phyloP scores from a whole-genome alignment of 2,888 invertebrate species.

The Nemapogon koenigi region DNA sequence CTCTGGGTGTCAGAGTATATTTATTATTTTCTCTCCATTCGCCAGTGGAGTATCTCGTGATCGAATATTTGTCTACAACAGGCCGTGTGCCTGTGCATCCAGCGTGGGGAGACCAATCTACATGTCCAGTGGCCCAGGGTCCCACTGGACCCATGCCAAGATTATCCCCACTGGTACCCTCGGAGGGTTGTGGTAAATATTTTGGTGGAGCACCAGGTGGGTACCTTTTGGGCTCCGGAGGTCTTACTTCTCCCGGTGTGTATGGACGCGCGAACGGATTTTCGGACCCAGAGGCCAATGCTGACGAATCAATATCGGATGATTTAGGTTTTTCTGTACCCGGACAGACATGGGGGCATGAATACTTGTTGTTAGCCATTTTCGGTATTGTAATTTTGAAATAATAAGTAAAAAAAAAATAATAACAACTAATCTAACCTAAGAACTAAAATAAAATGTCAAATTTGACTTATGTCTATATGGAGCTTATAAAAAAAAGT shows the following conservation, averaged over 20 bases:
- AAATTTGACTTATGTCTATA: no score
- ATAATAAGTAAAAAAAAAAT: background rate
- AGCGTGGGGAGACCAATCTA: constrained; percentile 75
- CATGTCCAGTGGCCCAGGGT: constrained; percentile 79
- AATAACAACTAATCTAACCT: no score
- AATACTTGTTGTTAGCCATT: background rate
- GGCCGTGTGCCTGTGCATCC: constrained; percentile 78
- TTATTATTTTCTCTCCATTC: constrained; percentile 74
- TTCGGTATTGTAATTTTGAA: constrained; percentile 1
- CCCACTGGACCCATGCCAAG: constrained; percentile 55
- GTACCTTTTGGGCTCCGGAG: constrained; percentile 32
- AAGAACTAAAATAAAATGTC: no score
- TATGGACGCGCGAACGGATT: constrained; percentile 28
- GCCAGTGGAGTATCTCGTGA: constrained; percentile 74
- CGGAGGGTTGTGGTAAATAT: constrained; percentile 47
- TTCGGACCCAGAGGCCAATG: constrained; percentile 12
- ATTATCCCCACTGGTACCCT: constrained; percentile 47
- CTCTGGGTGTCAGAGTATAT: constrained; percentile 44
- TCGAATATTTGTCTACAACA: constrained; percentile 79
- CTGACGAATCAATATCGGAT: no score
- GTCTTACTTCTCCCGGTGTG: constrained; percentile 36
- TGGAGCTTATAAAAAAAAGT: no score
- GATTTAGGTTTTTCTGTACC: no score
- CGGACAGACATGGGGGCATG: constrained; percentile 3
- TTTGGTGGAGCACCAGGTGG: constrained; percentile 40